A percentile compares a stretch with the other conserved stretches of the same genome.
Conservation (phyloP, 1,140 invertebrate genomes). For the Latrodectus geometricus region DNA sequence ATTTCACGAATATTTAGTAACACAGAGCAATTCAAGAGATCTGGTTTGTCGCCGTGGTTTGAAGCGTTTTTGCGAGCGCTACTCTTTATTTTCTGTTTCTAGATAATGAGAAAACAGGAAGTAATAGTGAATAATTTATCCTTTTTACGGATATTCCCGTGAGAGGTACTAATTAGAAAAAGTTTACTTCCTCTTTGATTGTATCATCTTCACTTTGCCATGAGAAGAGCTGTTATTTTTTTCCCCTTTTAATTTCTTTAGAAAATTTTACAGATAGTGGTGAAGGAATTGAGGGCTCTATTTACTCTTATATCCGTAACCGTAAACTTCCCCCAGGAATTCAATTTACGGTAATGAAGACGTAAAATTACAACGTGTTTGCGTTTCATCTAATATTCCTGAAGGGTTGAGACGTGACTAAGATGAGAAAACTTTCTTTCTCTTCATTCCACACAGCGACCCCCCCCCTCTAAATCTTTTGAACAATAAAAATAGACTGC, state of each 20-base stretch:
- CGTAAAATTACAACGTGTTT: neutral
- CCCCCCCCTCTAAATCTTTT: too few relatives aligned
- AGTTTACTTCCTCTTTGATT: neutral
- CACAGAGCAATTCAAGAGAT: neutral
- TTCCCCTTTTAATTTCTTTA: neutral
- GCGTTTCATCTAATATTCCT: neutral
- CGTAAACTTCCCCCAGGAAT: neutral
- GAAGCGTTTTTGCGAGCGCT: conserved; percentile 16
- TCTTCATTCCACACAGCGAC: too few relatives aligned
- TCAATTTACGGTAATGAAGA: conserved; percentile 12
- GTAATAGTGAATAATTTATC: conserved; percentile 24
- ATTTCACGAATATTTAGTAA: conserved; percentile 20
- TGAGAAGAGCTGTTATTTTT: neutral
- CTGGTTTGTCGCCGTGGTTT: neutral
- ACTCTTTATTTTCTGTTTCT: conserved; percentile 24
- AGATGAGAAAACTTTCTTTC: neutral
- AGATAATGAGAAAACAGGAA: conserved; percentile 14
- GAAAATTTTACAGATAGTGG: neutral
- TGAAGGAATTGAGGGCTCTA: neutral
- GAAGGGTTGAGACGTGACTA: neutral
- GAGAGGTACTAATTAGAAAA: neutral
- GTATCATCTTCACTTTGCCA: neutral
- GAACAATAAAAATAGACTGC: too few relatives aligned
- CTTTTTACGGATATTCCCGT: neutral
- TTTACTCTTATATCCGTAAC: neutral